A percentile compares a stretch with the other conserved stretches of the same genome.
phyloP scores from a whole-genome alignment of 2,113 vertebrate genomes.

The Noctilio leporinus region DNA sequence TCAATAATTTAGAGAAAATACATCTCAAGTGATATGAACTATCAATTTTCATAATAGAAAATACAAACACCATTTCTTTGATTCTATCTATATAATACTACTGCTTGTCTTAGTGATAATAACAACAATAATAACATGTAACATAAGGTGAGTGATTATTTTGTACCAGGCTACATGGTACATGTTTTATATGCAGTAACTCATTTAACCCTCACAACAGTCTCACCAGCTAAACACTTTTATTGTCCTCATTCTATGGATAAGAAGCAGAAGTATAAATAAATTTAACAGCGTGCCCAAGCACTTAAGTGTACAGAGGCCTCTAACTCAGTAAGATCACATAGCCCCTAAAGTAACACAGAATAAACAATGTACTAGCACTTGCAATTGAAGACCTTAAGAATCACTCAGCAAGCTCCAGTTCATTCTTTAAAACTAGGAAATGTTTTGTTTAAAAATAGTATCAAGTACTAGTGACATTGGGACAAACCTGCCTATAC shows the following conservation, averaged over 20 bases:
- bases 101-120: not conserved
- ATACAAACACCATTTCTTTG: not conserved
- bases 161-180: not conserved
- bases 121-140: not conserved
- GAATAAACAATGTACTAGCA: not conserved
- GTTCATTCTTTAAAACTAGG: not conserved
- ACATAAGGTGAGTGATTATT: not conserved
- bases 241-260: not conserved
- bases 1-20: not conserved
- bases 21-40: not conserved
- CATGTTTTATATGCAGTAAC: not conserved
- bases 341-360: not conserved
- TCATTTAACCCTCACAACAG: not conserved
- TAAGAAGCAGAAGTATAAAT: not conserved
- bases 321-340: not conserved
- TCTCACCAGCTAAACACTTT: not conserved
- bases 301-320: not conserved
- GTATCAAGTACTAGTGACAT: not conserved
- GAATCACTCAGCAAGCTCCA: not conserved
- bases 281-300: not conserved
- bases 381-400: not conserved
- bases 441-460: not conserved
- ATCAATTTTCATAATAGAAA: not conserved
- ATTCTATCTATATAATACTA: not conserved
- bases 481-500: not conserved